These are phyloP conservation scores for Aeoliscus strigatus DNA, from an alignment of 2,797 vertebrate genomes.

Conservation along the genomic window DNA sequence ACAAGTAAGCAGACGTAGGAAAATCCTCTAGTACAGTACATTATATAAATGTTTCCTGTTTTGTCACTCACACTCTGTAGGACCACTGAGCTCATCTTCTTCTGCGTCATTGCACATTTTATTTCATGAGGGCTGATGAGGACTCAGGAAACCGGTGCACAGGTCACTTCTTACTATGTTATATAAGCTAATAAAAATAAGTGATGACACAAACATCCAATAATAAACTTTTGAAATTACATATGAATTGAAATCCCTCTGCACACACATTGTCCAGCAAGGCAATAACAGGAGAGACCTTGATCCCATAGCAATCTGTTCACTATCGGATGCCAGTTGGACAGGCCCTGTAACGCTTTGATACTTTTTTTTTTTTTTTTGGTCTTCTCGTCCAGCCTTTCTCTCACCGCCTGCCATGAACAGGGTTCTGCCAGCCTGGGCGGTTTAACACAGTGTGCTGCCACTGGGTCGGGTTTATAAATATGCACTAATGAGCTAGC, in stretches of 20 bases:
- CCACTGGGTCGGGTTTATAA: slow-evolving; percentile 54
- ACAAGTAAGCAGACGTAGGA: no score
- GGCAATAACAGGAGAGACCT: slow-evolving; percentile 49
- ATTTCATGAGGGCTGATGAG: slow-evolving; percentile 8
- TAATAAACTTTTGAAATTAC: no score
- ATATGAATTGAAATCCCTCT: slow-evolving; percentile 30
- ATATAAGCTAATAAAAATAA: slow-evolving; percentile 14
- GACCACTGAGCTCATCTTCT: no score
- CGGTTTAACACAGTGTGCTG: slow-evolving; percentile 28
- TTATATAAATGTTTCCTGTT: no score
- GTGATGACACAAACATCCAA: slow-evolving; percentile 5
- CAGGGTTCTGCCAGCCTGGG: slow-evolving; percentile 37
- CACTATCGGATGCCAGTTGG: slow-evolving; percentile 46
- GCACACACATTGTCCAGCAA: slow-evolving; percentile 37
- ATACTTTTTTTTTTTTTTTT: slow-evolving; percentile 16
- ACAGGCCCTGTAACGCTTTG: slow-evolving; percentile 24
- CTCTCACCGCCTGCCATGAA: slow-evolving; percentile 38
- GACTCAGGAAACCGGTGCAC: slow-evolving; percentile 9
- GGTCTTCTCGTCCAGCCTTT: slow-evolving; percentile 8
- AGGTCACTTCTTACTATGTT: slow-evolving; percentile 5
- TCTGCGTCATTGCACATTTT: slow-evolving; percentile 16
- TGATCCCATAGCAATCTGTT: slow-evolving; percentile 61
- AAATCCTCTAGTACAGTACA: no score
- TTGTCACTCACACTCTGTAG: no score
- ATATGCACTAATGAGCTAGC: slow-evolving; percentile 59